A percentile compares a stretch with the other conserved stretches of the same genome.
Conservation (phyloP, 1,140 invertebrate species). For the Atta colombica region DNA sequence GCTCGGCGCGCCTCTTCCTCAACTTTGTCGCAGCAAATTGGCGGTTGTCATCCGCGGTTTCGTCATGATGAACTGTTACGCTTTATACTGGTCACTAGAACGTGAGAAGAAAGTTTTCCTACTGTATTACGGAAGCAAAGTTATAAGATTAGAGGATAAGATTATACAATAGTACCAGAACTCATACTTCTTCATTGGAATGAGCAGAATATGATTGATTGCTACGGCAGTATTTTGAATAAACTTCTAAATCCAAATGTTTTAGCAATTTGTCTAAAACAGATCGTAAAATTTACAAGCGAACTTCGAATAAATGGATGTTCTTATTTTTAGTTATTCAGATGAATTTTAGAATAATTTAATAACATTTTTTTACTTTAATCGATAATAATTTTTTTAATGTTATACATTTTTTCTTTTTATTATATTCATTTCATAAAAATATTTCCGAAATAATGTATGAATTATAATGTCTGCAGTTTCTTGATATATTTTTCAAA, state of each 20-base stretch:
- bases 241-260: not conserved
- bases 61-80: not conserved
- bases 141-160: not conserved
- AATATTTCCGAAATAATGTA: no score
- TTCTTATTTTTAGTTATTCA: not conserved
- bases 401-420: no score
- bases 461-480: no score
- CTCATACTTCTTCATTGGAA: not conserved
- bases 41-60: not conserved
- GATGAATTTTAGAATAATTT: no score
- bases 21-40: conserved; percentile 25
- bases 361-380: no score
- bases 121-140: not conserved
- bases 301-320: not conserved
- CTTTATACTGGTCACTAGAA: conserved; percentile 38
- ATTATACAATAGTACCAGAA: not conserved
- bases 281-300: not conserved
- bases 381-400: no score
- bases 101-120: conserved; percentile 24
- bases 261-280: not conserved
- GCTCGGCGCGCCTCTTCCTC: conserved; percentile 40
- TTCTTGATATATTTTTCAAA: no score
- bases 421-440: no score
- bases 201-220: not conserved
- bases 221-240: not conserved